Percentiles rank a stretch among this genome's conserved stretches.
phyloP scores from a whole-genome alignment of 2,113 vertebrate genomes.

The Lampris incognitus region DNA sequence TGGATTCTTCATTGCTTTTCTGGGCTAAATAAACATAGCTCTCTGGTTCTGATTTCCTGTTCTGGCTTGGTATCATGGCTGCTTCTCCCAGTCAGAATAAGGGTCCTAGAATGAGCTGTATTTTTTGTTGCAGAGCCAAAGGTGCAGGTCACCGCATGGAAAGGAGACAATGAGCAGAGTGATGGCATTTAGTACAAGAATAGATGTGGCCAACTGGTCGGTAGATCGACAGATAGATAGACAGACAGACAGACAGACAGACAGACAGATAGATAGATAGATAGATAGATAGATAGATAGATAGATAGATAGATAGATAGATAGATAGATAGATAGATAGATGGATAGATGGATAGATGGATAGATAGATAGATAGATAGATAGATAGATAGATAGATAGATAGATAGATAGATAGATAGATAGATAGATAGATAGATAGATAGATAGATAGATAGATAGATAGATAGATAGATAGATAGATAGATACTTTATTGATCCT shows the following conservation, averaged over 20 bases:
- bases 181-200: not conserved
- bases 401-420: not conserved
- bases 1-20: not conserved
- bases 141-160: too few relatives aligned
- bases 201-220: too few relatives aligned
- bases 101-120: not conserved
- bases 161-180: not conserved
- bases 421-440: too few relatives aligned
- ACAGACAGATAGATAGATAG: too few relatives aligned
- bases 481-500: too few relatives aligned
- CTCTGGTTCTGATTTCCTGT: conserved; percentile 12
- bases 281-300: too few relatives aligned
- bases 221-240: too few relatives aligned
- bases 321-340: conserved; percentile 4
- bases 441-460: too few relatives aligned
- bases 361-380: not conserved
- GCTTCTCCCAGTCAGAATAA: not conserved
- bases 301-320: not conserved
- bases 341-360: not conserved
- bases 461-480: too few relatives aligned
- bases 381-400: not conserved
- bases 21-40: not conserved
- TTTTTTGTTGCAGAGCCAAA: not conserved
- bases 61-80: not conserved
- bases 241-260: too few relatives aligned